These are phyloP conservation scores for Platorchestia sp. DNA, from an alignment of 1,140 invertebrate species.

Conservation along the genomic window DNA sequence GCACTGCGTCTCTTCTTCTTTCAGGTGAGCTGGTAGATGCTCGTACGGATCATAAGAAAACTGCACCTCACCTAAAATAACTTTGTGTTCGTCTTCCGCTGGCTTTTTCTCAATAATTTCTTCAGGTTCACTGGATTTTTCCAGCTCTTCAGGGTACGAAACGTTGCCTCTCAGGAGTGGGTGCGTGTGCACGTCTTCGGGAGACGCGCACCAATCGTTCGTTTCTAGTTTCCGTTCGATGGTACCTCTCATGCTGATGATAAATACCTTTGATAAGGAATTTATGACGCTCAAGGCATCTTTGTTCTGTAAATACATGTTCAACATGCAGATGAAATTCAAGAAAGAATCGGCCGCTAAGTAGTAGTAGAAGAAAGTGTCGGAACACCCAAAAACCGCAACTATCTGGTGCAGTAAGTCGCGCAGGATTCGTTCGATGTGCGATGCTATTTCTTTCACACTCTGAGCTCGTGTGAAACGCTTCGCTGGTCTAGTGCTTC, in stretches of 20 bases:
- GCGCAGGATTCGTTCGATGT: neutral
- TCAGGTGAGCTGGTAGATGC: neutral
- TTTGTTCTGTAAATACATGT: neutral
- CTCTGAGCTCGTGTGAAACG: neutral
- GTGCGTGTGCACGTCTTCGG: neutral
- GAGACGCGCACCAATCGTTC: neutral
- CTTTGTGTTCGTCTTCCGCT: neutral
- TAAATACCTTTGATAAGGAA: neutral
- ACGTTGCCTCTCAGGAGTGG: neutral
- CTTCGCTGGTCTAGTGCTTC: neutral
- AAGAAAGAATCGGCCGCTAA: neutral
- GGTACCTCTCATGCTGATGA: neutral
- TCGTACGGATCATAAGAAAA: neutral
- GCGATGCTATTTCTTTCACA: neutral
- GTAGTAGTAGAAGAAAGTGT: neutral
- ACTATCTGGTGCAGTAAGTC: neutral
- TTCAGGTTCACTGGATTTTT: neutral
- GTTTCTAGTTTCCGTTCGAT: neutral
- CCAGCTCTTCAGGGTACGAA: neutral
- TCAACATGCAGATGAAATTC: neutral
- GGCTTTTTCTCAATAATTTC: neutral
- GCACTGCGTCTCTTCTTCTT: neutral
- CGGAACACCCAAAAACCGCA: neutral
- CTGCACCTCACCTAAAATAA: neutral
- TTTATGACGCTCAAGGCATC: neutral